Percentiles rank a stretch among this genome's conserved stretches.
phyloP scores from a whole-genome alignment of 2,113 vertebrate species.

The Mola mola region DNA sequence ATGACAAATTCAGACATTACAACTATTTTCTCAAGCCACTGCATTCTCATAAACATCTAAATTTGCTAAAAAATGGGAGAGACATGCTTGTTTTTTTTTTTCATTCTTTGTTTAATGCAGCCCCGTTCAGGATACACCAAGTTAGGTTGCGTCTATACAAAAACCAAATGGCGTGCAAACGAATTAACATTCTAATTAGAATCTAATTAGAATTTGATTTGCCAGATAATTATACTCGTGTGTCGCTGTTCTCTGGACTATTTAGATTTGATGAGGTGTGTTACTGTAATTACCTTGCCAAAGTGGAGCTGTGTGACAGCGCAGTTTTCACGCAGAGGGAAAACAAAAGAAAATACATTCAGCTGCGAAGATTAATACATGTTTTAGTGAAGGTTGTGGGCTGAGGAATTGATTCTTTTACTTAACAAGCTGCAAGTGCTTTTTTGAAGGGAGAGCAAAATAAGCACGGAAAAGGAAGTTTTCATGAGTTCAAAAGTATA shows the following conservation, averaged over 20 bases:
- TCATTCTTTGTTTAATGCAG: constrained; percentile 41
- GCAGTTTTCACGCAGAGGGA: constrained; percentile 18
- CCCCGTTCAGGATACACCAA: constrained; percentile 54
- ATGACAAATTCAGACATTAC: constrained; percentile 64
- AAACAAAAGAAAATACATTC: constrained; percentile 45
- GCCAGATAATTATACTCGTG: constrained; percentile 73
- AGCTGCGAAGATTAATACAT: constrained; percentile 3
- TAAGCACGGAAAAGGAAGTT: too few relatives aligned
- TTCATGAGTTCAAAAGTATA: too few relatives aligned
- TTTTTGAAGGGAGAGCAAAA: too few relatives aligned
- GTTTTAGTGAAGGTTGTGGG: constrained; percentile 1
- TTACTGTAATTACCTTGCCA: constrained; percentile 67
- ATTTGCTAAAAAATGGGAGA: constrained; percentile 45
- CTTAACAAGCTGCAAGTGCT: too few relatives aligned
- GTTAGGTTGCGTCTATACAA: constrained; percentile 49
- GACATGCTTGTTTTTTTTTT: constrained; percentile 37
- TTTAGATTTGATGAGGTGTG: constrained; percentile 77
- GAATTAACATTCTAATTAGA: constrained; percentile 81
- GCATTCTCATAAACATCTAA: constrained; percentile 41
- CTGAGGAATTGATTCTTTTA: too few relatives aligned
- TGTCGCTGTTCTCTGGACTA: constrained; percentile 67
- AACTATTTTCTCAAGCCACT: constrained; percentile 59
- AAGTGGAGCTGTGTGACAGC: constrained; percentile 60
- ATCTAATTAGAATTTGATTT: constrained; percentile 76
- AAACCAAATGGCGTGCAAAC: constrained; percentile 65